Percentiles rank a stretch among this genome's conserved stretches.
Evolutionary conservation across 2,888 invertebrate species (phyloP).

Genomic region (Glaucopsyche alexis): DNA sequence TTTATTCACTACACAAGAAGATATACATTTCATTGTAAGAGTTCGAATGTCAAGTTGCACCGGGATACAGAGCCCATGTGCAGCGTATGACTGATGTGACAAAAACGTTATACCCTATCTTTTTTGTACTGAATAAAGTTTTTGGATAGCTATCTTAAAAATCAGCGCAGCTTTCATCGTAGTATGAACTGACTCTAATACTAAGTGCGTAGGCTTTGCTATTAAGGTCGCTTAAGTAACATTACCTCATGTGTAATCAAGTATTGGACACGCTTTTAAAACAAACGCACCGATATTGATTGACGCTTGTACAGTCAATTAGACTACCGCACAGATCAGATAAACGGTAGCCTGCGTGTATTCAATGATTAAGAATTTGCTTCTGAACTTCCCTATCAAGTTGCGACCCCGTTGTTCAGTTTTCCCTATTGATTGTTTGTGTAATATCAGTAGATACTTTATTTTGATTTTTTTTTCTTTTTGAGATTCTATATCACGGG

Average conservation of each 20-base stretch:
- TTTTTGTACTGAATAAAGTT: too few species aligned
- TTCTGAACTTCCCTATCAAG: slow-evolving; percentile 43
- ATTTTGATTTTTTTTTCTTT: slow-evolving; percentile 73
- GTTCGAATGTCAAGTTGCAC: too few species aligned
- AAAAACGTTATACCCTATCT: too few species aligned
- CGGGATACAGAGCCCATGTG: too few species aligned
- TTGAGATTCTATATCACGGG: slow-evolving; percentile 80
- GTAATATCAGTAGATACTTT: slow-evolving; percentile 49
- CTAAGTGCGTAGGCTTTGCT: slow-evolving; percentile 31
- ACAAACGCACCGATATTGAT: slow-evolving; percentile 58
- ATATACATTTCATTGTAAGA: too few species aligned
- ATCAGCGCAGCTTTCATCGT: too few species aligned
- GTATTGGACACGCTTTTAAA: slow-evolving; percentile 56
- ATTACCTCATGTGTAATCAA: slow-evolving; percentile 47
- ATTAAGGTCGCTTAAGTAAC: slow-evolving; percentile 49
- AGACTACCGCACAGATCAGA: slow-evolving; percentile 52
- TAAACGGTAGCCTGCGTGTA: slow-evolving; percentile 51
- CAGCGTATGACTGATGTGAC: too few species aligned
- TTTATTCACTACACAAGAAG: too few species aligned
- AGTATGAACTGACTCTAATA: too few species aligned
- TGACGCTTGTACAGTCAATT: slow-evolving; percentile 58
- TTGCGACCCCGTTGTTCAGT: slow-evolving; percentile 35
- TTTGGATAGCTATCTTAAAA: too few species aligned
- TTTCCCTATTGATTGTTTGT: slow-evolving; percentile 35
- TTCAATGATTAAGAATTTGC: slow-evolving; percentile 43